Conservation (phyloP, 1,140 invertebrate genomes). For the Eupristina koningsbergeri region DNA sequence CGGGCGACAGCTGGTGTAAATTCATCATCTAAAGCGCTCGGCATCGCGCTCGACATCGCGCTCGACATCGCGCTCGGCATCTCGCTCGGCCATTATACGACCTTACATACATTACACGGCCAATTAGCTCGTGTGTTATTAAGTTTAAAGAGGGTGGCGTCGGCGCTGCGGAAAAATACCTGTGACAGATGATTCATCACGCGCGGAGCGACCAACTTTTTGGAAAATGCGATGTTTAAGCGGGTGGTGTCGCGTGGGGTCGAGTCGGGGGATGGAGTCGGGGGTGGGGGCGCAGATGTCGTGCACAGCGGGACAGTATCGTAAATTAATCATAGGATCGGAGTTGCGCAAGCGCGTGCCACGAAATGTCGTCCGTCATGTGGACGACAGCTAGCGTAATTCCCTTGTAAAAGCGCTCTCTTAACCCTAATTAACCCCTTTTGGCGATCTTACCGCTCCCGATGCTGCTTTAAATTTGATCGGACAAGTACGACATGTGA, state of each 20-base stretch:
- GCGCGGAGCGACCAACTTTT: not conserved
- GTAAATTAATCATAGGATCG: constrained; percentile 48
- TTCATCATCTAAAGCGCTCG: constrained; percentile 32
- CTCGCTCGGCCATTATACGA: constrained; percentile 54
- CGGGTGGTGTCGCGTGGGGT: too few species aligned
- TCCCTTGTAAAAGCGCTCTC: constrained; percentile 3
- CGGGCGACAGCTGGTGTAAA: constrained; percentile 35
- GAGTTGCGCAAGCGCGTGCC: constrained; percentile 18
- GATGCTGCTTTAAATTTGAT: constrained; percentile 1
- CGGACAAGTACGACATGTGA: constrained; percentile 2
- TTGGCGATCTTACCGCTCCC: not conserved
- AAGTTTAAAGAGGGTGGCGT: constrained; percentile 35
- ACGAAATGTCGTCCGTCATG: constrained; percentile 39
- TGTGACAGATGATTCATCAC: constrained; percentile 55
- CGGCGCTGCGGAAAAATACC: constrained; percentile 31
- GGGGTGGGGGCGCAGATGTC: constrained; percentile 23
- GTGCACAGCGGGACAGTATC: constrained; percentile 11
- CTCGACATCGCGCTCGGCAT: constrained; percentile 45
- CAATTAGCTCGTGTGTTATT: constrained; percentile 61
- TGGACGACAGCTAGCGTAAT: constrained; percentile 31
- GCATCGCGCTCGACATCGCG: constrained; percentile 45
- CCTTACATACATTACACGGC: constrained; percentile 59
- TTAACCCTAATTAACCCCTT: constrained; percentile 35
- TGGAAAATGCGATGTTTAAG: constrained; percentile 37
- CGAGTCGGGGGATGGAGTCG: too few species aligned